Evolutionary conservation across 1,140 invertebrate species (phyloP), one percentile per base, ranked within the genome.

Genomic region (Bilobella aurantiaca): DNA sequence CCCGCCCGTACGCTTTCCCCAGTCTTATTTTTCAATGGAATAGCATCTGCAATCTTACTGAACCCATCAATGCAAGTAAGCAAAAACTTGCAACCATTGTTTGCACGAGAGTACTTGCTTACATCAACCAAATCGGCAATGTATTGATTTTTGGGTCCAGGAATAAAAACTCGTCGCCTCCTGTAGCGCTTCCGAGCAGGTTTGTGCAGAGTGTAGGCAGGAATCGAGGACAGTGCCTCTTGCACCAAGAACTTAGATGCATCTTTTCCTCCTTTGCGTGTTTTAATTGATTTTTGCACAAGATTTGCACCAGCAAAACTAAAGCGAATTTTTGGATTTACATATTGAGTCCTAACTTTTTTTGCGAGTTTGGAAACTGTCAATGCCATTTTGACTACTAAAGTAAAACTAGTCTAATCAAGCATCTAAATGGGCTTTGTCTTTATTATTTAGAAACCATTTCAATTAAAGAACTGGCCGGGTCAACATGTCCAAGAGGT

Each of bases 111-210:
- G 8, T 42, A 27, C 18, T 49, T 25, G 14, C 1, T 12, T 53
- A 63, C 18, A 14, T 63, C 61, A 29, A 42, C 42, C 27, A 63
- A 53, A 49, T 63, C 61, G 12, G 23, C 23, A 3, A 56, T 23
- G 23, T n/a, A n/a, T 23, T 56, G 21, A 28, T 56, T 16, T 28
- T 31, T 58, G 12, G 28, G 21, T 16, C 12, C 12, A 12, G 5
- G 21, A 14, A 58, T 29, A 25, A 58, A 21, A 27, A 27, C 21
- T 12, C 28, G 3, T 29, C 57, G 21, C 30, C 57, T 23, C 12
- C 8, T 16, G 27, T 28, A 58, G 14, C 27, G 16, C 30, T 25
- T 27, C 8, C 5, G 14, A 16, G 28, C 21, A 2, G 23, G 21
- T 58, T 58, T 58, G 27, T 58, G 57, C 27, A 58, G 28, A 58